phyloP scores from a whole-genome alignment of 2,797 vertebrate species.

The Catostomus latipinnis region DNA sequence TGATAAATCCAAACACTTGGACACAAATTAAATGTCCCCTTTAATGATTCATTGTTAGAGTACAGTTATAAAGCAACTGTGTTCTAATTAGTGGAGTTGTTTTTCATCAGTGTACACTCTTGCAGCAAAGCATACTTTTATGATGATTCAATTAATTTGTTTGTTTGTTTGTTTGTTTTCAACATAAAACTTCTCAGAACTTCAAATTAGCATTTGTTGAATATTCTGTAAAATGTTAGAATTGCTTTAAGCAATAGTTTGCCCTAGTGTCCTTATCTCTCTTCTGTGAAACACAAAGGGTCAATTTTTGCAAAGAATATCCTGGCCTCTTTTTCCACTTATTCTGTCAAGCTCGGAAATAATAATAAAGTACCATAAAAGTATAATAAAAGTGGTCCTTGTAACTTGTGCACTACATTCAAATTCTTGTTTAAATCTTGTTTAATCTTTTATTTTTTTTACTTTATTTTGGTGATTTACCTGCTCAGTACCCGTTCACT shows the following conservation, averaged over 20 bases:
- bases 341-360: no score
- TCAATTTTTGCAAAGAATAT: no score
- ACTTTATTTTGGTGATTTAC: no score
- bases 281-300: no score
- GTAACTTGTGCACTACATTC: no score
- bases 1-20: neutral
- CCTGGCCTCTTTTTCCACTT: no score
- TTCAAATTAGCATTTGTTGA: neutral
- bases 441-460: no score
- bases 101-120: neutral
- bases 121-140: neutral
- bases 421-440: no score
- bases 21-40: neutral
- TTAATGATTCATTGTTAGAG: constrained; percentile 4
- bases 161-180: neutral
- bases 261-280: no score
- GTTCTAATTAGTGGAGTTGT: constrained; percentile 5
- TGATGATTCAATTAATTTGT: neutral
- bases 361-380: no score
- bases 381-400: no score
- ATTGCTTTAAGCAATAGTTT: neutral
- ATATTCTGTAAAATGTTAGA: neutral
- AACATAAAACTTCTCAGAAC: neutral
- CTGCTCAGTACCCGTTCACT: no score
- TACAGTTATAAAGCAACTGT: neutral